Evolutionary conservation across 2,888 invertebrate species (phyloP), one percentile per base, ranked within the genome.

Genomic region (Tenthredo mesomela): DNA sequence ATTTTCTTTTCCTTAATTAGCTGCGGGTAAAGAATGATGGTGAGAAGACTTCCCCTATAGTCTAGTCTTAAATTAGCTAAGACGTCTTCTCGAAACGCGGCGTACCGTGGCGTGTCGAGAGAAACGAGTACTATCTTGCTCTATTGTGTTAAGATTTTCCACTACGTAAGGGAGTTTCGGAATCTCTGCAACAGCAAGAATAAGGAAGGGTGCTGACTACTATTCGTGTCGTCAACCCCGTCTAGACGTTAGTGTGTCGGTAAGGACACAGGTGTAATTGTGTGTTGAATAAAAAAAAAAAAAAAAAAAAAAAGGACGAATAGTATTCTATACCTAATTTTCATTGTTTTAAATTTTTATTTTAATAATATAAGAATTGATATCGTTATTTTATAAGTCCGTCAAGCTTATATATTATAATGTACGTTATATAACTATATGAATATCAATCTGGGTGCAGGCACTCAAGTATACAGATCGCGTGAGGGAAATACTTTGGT

Each of bases 181-280:
- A 29, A 70, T 37, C 70, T 70, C 70, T 33, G 37, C 10, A 18
- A 40, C 47, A 47, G 29, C 12, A 33, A 47, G 40, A 67, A 15
- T 37, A 18, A n/a, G 67, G 29, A 33, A 67, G 70, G 67, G 25
- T 21, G 67, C 29, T n/a, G 71, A 61, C 18, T 40, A 50, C 67
- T 67, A 67, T 29, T 47, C 82, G 82, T 67, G 82, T 82, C 82
- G 67, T 82, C 82, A 82, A 82, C 82, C 82, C 82, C 82, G 82
- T 82, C 82, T 82, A 82, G 82, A 82, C 82, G 47, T n/a, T 75
- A 75, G 75, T 75, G 75, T 75, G 47, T n/a, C 29, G 10, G 47
- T 25, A 12, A n/a, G 21, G 12, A 47, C 6, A 9, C 18, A 15
- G 47, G 15, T 47, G 12, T 47, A 47, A 47, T 47, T 47, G 47